phyloP scores from a whole-genome alignment of 2,797 vertebrate species.

The Danio choprae region DNA sequence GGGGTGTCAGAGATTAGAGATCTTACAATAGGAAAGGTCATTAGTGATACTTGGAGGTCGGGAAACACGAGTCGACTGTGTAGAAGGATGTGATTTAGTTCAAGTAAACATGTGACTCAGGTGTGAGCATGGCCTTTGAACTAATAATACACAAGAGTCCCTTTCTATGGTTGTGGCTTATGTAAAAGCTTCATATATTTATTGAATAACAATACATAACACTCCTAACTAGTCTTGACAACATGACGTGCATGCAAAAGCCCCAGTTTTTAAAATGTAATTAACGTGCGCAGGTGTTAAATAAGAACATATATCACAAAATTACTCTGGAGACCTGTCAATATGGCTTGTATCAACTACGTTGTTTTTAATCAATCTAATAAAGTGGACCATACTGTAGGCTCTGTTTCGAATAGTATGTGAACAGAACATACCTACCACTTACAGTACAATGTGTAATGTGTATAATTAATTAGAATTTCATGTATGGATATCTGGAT shows the following conservation, averaged over 20 bases:
- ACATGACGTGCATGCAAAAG: background rate
- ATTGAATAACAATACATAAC: background rate
- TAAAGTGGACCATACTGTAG: background rate
- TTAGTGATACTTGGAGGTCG: slow-evolving; percentile 22
- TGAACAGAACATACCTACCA: background rate
- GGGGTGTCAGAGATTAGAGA: slow-evolving; percentile 23
- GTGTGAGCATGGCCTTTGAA: slow-evolving; percentile 1
- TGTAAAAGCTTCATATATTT: background rate
- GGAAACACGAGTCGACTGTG: background rate
- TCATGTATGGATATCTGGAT: background rate
- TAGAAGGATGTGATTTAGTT: slow-evolving; percentile 1
- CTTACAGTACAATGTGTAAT: background rate
- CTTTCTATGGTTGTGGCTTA: background rate
- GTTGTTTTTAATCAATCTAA: background rate
- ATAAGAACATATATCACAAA: background rate
- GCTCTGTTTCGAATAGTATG: background rate
- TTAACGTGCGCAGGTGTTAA: background rate
- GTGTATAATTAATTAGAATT: background rate
- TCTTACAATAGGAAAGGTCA: slow-evolving; percentile 30
- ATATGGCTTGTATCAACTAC: background rate
- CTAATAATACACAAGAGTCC: background rate
- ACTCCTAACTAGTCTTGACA: background rate
- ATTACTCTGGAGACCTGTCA: background rate
- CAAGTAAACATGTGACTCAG: background rate
- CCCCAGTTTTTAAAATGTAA: background rate